Evolutionary conservation across 2,113 vertebrate genomes (phyloP).

Genomic region (Halcyon senegalensis): DNA sequence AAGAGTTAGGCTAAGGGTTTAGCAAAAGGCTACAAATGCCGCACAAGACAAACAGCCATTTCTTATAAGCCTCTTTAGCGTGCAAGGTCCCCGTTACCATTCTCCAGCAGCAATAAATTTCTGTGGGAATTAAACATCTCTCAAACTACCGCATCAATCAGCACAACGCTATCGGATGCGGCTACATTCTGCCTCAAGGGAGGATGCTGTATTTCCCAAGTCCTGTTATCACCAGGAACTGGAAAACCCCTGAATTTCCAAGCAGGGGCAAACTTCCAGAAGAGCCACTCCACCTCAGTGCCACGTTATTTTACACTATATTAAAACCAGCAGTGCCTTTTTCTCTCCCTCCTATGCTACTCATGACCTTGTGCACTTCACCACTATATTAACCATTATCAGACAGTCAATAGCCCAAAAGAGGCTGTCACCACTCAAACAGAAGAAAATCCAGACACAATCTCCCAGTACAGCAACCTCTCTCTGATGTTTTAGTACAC

Average conservation of each 20-base stretch:
- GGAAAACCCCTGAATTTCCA: not conserved
- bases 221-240: not conserved
- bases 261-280: not conserved
- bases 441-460: not conserved
- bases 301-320: not conserved
- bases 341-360: not conserved
- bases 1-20: not conserved
- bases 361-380: not conserved
- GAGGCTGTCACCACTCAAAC: not conserved
- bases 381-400: not conserved
- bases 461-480: not conserved
- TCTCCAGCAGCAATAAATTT: slow-evolving; percentile 32
- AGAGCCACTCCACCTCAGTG: not conserved
- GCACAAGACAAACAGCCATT: not conserved
- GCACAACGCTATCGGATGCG: not conserved
- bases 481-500: not conserved
- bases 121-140: slow-evolving; percentile 6
- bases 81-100: not conserved
- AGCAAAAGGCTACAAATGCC: not conserved
- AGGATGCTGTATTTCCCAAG: not conserved
- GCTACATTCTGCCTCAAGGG: not conserved
- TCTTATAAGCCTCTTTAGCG: not conserved
- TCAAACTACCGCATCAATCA: not conserved
- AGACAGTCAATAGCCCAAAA: not conserved
- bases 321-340: not conserved